These are phyloP conservation scores for Drymonia ruficornis DNA, from an alignment of 2,888 invertebrate species.

Conservation along the genomic window DNA sequence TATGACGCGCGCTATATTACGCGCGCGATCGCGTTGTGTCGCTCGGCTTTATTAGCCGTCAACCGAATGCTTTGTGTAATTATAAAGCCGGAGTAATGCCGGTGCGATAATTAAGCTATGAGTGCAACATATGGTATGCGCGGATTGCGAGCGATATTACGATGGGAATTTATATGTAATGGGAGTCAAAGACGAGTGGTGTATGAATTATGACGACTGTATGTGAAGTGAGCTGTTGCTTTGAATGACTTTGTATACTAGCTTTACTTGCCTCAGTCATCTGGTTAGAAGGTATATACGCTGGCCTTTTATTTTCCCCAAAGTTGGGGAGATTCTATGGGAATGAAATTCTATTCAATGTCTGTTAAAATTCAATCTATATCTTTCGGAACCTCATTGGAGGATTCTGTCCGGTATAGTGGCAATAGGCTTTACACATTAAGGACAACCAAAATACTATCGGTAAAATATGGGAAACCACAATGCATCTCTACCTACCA, in stretches of 20 bases:
- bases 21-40: slow-evolving; percentile 20
- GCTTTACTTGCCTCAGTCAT: no score
- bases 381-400: no score
- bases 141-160: neutral
- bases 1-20: slow-evolving; percentile 38
- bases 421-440: no score
- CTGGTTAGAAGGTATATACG: no score
- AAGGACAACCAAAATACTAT: no score
- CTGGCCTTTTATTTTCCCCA: no score
- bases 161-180: neutral
- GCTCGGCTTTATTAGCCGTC: slow-evolving; percentile 57
- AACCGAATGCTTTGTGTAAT: slow-evolving; percentile 51
- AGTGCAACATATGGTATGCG: slow-evolving; percentile 1
- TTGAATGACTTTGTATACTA: neutral
- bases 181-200: neutral
- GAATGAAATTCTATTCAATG: no score
- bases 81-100: slow-evolving; percentile 30
- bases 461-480: no score
- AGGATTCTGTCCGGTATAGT: no score
- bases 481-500: no score
- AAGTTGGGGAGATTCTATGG: no score
- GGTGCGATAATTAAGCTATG: slow-evolving; percentile 10
- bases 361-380: no score
- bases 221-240: neutral
- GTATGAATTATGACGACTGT: neutral